phyloP scores from a whole-genome alignment of 1,140 invertebrate genomes.

The Agrilus planipennis region DNA sequence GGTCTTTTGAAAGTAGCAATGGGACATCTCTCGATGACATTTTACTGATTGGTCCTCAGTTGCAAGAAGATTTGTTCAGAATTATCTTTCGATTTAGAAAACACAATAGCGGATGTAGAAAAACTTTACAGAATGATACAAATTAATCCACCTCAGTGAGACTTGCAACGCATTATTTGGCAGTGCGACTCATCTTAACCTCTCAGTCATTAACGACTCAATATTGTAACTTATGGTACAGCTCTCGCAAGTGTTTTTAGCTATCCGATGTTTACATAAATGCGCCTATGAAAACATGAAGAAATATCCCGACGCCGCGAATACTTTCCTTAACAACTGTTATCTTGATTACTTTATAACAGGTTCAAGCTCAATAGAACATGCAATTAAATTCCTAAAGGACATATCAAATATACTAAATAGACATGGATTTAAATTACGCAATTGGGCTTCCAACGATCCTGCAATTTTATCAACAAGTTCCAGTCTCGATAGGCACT shows the following conservation, averaged over 20 bases:
- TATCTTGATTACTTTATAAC: conserved; percentile 25
- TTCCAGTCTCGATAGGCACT: too few species aligned
- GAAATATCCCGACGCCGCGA: conserved; percentile 16
- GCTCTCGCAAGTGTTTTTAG: conserved; percentile 18
- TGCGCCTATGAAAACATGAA: conserved; percentile 11
- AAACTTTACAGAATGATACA: too few species aligned
- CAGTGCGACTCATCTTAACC: conserved; percentile 8
- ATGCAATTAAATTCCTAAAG: conserved; percentile 7
- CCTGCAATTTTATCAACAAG: not conserved
- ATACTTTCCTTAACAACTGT: conserved; percentile 12
- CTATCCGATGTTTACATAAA: conserved; percentile 15
- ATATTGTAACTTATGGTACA: conserved; percentile 23
- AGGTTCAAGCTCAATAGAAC: conserved; percentile 11
- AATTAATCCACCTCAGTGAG: conserved; percentile 6
- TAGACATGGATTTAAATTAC: not conserved
- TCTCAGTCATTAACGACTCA: conserved; percentile 24
- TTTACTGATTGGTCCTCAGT: conserved; percentile 24
- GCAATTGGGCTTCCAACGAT: conserved; percentile 2
- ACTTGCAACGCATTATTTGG: conserved; percentile 35
- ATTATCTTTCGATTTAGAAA: conserved; percentile 29
- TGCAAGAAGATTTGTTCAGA: too few species aligned
- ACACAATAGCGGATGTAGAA: conserved; percentile 11
- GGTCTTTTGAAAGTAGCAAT: conserved; percentile 3
- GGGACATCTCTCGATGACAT: conserved; percentile 10
- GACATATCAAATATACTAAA: not conserved